Conservation (phyloP, 2,113 vertebrate genomes). For the Cacatua alba region DNA sequence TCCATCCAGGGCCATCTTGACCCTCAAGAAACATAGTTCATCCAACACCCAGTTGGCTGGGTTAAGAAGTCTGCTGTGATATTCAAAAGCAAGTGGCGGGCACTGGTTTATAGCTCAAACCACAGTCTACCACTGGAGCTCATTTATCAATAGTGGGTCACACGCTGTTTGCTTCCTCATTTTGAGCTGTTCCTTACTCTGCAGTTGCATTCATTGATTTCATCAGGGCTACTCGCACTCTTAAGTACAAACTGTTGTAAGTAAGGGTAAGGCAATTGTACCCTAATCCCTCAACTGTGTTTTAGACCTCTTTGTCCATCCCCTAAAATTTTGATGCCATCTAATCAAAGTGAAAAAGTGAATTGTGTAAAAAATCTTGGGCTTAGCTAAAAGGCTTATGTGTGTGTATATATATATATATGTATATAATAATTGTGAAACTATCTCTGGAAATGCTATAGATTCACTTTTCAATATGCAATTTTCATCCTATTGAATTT, state of each 20-base stretch:
- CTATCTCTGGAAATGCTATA: background rate
- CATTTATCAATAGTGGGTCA: background rate
- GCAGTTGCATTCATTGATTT: background rate
- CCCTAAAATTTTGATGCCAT: background rate
- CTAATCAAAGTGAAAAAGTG: background rate
- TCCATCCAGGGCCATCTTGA: background rate
- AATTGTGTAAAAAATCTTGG: background rate
- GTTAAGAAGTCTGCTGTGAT: background rate
- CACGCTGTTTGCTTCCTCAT: background rate
- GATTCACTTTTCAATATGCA: background rate
- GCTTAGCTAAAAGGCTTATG: background rate
- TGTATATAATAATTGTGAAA: background rate
- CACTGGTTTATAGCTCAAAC: background rate
- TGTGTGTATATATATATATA: background rate
- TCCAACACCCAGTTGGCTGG: background rate
- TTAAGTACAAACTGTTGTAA: background rate
- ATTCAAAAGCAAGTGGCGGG: accelerated
- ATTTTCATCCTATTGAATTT: conserved; percentile 29
- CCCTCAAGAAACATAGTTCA: background rate
- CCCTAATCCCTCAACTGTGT: background rate
- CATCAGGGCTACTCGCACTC: background rate
- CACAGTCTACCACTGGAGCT: background rate
- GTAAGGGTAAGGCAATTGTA: background rate
- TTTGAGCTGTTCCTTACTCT: background rate
- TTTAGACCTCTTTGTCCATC: background rate